Evolutionary conservation across 2,113 vertebrate species (phyloP).

Genomic region (Tenebrosternarchus preto): DNA sequence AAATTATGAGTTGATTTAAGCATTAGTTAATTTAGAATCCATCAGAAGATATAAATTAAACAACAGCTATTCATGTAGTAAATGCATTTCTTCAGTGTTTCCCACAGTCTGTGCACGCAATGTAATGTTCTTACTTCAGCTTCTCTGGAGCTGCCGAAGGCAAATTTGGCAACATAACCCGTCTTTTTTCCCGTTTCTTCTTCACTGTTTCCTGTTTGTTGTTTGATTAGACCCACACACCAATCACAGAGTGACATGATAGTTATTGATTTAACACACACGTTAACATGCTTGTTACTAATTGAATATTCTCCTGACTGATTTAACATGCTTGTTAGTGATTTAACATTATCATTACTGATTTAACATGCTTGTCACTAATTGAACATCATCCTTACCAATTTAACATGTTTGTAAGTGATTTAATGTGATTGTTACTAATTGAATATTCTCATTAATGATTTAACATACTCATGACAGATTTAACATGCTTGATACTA

Average conservation of each 20-base stretch:
- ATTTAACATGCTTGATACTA: too few relatives aligned
- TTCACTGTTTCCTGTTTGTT: not conserved
- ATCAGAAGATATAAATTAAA: not conserved
- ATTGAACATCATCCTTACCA: too few relatives aligned
- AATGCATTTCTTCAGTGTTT: not conserved
- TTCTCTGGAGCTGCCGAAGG: slow-evolving; percentile 1
- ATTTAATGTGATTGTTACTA: too few relatives aligned
- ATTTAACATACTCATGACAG: too few relatives aligned
- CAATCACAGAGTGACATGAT: slow-evolving; percentile 12
- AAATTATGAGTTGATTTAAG: not conserved
- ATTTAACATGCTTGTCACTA: too few relatives aligned
- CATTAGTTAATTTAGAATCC: not conserved
- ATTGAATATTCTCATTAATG: too few relatives aligned
- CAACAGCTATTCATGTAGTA: not conserved
- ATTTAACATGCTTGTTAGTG: too few relatives aligned
- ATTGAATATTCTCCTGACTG: too few relatives aligned
- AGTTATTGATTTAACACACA: too few relatives aligned
- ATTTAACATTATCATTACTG: too few relatives aligned
- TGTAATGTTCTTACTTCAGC: not conserved
- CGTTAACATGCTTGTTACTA: too few relatives aligned
- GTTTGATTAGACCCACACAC: not conserved
- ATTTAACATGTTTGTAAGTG: too few relatives aligned
- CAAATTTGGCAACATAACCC: slow-evolving; percentile 12
- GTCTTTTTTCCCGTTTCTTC: not conserved
- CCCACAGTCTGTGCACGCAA: not conserved